Evolutionary conservation across 2,113 vertebrate species (phyloP), one percentile per base, ranked within the genome.

Genomic region (Lipophrys pholis): DNA sequence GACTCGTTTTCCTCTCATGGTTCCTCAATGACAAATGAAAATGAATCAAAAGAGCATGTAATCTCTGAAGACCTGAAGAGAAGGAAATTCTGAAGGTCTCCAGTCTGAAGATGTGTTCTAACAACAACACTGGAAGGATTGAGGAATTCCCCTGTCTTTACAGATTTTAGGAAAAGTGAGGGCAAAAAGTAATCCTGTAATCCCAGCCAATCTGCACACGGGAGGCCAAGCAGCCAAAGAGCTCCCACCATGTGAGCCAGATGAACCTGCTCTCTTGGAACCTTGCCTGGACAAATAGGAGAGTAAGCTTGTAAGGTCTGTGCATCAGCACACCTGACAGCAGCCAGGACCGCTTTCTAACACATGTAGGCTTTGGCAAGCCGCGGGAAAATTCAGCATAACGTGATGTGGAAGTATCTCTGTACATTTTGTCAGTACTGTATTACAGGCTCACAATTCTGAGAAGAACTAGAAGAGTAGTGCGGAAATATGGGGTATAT

Each of bases 221-320:
- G 71, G 78, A 60, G 69, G 79, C 78, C 82, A 73, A 78, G 55
- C 72, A 85, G 73, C 76, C 84, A 88, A 84, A 82, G 74, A 87
- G 85, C 85, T 88, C 67, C 66, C 80, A 67, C 63, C 84, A 81
- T 80, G 84, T 80, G 85, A 76, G 85, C 84, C 73, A 58, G 70
- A 81, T 84, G 71, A 87, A 89, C 64, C 76, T 76, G 86, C 81
- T 83, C 80, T 81, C 69, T 85, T 90, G 89, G 88, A 89, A 57
- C 74, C 60, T 75, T 88, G 85, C 90, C 90, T 90, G 87, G 82
- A 84, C 86, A 82, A 89, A 89, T 78, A 72, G 65, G 80, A 79
- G 74, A 14, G 76, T 55, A 63, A 36, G 72, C 84, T 81, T 84
- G 82, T 89, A 84, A 84, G 78, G 76, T 73, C 62, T 88, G 85